Percentiles rank a stretch among this genome's conserved stretches.
These are phyloP conservation scores for Macrotus californicus DNA, from an alignment of 2,113 vertebrate species.

Conservation along the genomic window DNA sequence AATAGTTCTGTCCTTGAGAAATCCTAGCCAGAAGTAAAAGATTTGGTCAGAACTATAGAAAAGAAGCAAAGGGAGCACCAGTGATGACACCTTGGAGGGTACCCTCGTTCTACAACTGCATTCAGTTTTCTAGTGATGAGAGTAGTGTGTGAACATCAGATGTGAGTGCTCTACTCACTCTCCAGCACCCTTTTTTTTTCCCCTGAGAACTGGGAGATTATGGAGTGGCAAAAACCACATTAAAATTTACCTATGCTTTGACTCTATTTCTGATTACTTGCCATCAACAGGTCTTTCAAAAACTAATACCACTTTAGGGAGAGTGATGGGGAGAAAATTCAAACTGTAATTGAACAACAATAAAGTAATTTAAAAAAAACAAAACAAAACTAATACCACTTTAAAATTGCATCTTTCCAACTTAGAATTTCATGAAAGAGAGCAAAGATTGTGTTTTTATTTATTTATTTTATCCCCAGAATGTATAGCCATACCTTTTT, in stretches of 20 bases:
- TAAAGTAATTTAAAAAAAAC: no score
- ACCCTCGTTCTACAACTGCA: neutral
- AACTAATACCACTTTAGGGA: no score
- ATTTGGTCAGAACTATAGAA: neutral
- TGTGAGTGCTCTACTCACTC: neutral
- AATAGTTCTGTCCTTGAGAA: conserved; percentile 22
- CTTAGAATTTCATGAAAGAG: neutral
- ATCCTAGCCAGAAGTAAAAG: neutral
- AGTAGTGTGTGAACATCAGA: neutral
- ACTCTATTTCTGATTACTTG: neutral
- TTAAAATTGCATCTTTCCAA: neutral
- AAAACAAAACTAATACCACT: no score
- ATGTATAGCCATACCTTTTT: neutral
- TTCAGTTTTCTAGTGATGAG: neutral
- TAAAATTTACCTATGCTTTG: neutral
- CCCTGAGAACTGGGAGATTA: neutral
- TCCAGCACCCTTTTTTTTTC: neutral
- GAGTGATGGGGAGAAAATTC: no score
- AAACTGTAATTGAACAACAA: no score
- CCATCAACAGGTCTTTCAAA: conserved; percentile 24
- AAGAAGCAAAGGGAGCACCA: neutral
- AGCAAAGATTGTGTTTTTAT: neutral
- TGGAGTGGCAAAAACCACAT: neutral
- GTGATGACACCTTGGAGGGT: neutral
- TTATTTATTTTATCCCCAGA: neutral